Percentiles rank a stretch among this genome's conserved stretches.
Conservation (phyloP, 2,888 invertebrate genomes). For the Aromia moschata region DNA sequence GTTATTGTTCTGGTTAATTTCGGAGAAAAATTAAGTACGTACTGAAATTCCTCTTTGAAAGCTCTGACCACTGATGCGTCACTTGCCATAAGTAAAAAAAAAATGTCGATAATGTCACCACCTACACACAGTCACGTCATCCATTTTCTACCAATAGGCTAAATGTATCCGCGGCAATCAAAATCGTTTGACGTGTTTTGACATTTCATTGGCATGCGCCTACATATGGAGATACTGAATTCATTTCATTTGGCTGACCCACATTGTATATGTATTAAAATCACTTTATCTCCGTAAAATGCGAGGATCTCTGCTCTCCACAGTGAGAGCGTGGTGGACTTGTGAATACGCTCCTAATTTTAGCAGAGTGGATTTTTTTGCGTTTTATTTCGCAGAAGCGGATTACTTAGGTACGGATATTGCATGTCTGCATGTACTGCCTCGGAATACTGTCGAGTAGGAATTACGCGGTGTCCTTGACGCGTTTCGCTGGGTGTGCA, state of each 20-base stretch:
- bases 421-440: slow-evolving; percentile 18
- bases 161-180: too few species aligned
- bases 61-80: too few species aligned
- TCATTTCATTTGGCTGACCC: neutral
- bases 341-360: neutral
- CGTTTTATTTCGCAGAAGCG: slow-evolving; percentile 2
- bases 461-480: slow-evolving; percentile 11
- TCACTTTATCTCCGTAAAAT: neutral
- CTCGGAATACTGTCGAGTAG: slow-evolving; percentile 13
- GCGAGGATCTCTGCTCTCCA: neutral
- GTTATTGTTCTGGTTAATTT: too few species aligned
- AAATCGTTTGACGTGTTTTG: too few species aligned
- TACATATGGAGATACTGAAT: neutral
- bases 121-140: too few species aligned
- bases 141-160: too few species aligned
- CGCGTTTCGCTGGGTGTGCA: slow-evolving; percentile 20
- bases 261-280: too few species aligned
- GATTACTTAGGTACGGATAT: slow-evolving; percentile 5
- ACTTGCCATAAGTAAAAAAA: too few species aligned
- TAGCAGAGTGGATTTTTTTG: neutral
- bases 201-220: neutral
- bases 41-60: too few species aligned
- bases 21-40: too few species aligned
- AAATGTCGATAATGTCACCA: too few species aligned
- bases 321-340: neutral